phyloP scores from a whole-genome alignment of 2,888 invertebrate species.

The Leptinotarsa peninsularis region DNA sequence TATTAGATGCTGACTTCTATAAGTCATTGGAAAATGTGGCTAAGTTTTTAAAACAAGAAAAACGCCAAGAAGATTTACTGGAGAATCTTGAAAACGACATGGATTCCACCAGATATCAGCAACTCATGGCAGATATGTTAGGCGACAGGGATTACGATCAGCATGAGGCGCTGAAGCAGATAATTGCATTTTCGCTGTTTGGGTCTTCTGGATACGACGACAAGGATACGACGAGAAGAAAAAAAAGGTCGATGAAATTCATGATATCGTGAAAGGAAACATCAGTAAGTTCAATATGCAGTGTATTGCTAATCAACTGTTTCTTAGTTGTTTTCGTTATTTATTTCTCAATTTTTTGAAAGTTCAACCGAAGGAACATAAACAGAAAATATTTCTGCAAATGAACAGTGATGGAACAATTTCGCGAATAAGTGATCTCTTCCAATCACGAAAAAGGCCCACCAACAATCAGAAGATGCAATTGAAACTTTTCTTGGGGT shows the following conservation, averaged over 20 bases:
- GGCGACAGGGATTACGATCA: constrained; percentile 70
- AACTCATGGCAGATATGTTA: constrained; percentile 71
- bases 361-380: no score
- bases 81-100: constrained; percentile 46
- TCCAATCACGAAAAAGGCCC: no score
- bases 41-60: constrained; percentile 44
- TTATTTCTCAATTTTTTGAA: background rate
- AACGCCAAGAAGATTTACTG: constrained; percentile 44
- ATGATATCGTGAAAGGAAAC: constrained; percentile 50
- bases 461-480: no score
- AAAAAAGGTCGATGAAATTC: constrained; percentile 52
- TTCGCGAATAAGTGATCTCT: no score
- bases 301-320: background rate
- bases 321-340: background rate
- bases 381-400: no score
- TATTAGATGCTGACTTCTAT: constrained; percentile 43
- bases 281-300: constrained; percentile 50
- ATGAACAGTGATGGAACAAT: no score
- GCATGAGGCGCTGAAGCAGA: constrained; percentile 68
- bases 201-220: constrained; percentile 67
- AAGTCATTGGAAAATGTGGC: constrained; percentile 46
- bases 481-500: no score
- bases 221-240: constrained; percentile 62
- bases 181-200: constrained; percentile 71
- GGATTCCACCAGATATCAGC: constrained; percentile 65